A percentile compares a stretch with the other conserved stretches of the same genome.
These are phyloP conservation scores for Taurulus bubalis DNA, from an alignment of 2,113 vertebrate genomes.

Conservation along the genomic window DNA sequence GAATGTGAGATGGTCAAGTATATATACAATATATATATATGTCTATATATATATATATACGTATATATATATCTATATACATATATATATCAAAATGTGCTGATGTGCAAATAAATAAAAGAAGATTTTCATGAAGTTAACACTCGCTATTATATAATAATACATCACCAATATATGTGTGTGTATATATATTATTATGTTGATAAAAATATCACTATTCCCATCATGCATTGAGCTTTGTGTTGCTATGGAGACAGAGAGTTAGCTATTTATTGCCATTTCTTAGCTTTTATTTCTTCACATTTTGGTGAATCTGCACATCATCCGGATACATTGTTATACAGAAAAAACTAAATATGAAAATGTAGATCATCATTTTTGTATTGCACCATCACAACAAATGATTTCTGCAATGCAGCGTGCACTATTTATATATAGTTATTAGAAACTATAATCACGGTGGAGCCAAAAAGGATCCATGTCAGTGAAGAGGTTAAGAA, in stretches of 20 bases:
- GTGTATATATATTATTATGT: too few relatives aligned
- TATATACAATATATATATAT: too few relatives aligned
- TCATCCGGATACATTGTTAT: background rate
- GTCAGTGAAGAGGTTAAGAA: conserved; percentile 12
- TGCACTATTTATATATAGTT: background rate
- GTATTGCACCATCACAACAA: background rate
- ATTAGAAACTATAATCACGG: background rate
- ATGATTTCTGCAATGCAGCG: background rate
- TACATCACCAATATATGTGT: too few relatives aligned
- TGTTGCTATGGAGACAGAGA: background rate
- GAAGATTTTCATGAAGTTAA: too few relatives aligned
- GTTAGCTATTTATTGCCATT: background rate
- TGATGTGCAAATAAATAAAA: too few relatives aligned
- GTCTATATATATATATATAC: too few relatives aligned
- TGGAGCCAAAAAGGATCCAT: conserved; percentile 1
- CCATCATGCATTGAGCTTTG: background rate
- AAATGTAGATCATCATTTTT: background rate
- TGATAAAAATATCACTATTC: background rate
- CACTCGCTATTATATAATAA: too few relatives aligned
- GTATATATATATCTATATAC: too few relatives aligned
- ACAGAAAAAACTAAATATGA: background rate
- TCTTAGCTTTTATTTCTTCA: background rate
- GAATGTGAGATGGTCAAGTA: too few relatives aligned
- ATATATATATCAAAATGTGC: background rate
- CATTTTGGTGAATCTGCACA: background rate